Conservation (phyloP, 2,113 vertebrate genomes). For the Bettongia penicillata region DNA sequence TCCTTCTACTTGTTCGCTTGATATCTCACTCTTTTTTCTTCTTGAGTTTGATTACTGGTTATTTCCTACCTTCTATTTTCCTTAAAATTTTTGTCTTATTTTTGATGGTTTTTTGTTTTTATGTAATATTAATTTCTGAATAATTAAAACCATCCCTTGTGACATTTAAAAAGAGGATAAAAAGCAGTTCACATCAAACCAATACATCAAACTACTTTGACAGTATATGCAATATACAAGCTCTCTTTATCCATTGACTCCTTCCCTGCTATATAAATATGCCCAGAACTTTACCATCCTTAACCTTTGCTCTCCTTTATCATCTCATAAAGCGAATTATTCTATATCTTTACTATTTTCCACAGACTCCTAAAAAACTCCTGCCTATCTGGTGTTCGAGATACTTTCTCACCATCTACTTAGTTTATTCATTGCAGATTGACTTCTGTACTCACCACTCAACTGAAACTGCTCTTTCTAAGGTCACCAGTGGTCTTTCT, state of each 20-base stretch:
- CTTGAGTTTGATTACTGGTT: background rate
- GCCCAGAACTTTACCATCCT: background rate
- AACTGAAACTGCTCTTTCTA: background rate
- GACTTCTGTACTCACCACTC: background rate
- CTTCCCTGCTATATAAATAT: background rate
- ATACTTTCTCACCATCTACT: background rate
- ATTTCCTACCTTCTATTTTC: too few species aligned
- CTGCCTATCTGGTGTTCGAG: background rate
- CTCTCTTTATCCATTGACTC: background rate
- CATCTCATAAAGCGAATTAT: background rate
- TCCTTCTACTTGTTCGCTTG: background rate
- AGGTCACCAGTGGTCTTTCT: background rate
- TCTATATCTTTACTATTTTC: background rate
- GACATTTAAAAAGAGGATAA: too few species aligned
- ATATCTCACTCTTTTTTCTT: background rate
- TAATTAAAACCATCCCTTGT: too few species aligned
- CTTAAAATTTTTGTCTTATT: too few species aligned
- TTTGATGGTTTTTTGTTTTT: too few species aligned
- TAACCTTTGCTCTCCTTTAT: background rate
- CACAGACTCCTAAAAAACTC: background rate
- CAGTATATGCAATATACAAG: background rate
- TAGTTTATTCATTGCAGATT: background rate
- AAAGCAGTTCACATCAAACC: too few species aligned
- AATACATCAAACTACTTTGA: too few species aligned
- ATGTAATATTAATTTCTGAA: too few species aligned